Base-by-base conservation (phyloP, 2,113 vertebrate genomes). In the Phylloscopus trochilus region DNA sequence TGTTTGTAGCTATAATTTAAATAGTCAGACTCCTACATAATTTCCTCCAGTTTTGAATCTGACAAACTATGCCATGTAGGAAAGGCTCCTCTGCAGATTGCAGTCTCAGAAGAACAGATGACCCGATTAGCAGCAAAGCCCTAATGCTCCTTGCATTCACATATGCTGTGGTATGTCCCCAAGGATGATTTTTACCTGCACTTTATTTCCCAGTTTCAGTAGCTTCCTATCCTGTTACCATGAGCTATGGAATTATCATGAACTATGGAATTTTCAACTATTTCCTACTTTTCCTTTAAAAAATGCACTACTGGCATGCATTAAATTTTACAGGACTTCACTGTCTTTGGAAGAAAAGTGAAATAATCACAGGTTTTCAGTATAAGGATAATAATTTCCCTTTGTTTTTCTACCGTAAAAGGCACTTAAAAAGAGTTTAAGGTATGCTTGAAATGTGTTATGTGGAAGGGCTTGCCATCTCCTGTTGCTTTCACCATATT, bases 401-500 rank as follows among this genome's bases (percentile, higher is more conserved):
- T 43, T 44, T 59, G 22, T 53, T 74, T 86, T 27, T 63, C 35
- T 95, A 30, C 43, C 35, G 49, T 70, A 83, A 75, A 95, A 90
- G 9, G 15, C 51, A 83, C 83, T 94, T 91, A 67, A 75, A 37
- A 87, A 81, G 60, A 43, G 14, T 68, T 92, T 56, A 83, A 81
- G 43, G 18, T 72, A 41, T 75, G 39, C 39, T 88, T 87, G 64
- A 92, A 83, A 85, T 73, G 63, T 49, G 39, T 73, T 68, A n/a
- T 77, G 30, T n/a, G 76, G 83, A 83, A 63, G 47, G 39, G 22
- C n/a, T 90, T 92, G 68, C 82, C 56, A 55, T 77, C 66, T 95
- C 68, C 69, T 93, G 39, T 92, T 93, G 46, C 63, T 95, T 95
- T 94, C 70, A 76, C 47, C 37, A 62, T 74, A 72, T 73, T 81